These are phyloP conservation scores for Graptemys geographica DNA, from an alignment of 2,797 vertebrate genomes.

Conservation along the genomic window DNA sequence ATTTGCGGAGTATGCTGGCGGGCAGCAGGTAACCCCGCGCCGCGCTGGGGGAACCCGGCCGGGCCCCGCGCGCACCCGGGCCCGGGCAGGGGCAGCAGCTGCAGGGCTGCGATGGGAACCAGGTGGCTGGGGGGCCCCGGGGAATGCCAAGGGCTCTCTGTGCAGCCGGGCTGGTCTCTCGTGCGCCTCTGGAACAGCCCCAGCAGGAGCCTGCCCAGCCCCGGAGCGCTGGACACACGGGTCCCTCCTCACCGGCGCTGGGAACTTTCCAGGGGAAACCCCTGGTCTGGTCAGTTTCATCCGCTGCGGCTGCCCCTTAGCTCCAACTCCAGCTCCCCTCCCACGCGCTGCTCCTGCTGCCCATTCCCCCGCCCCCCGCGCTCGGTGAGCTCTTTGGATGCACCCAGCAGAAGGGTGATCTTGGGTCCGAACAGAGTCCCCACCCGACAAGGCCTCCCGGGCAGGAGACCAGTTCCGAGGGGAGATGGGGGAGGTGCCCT, in stretches of 20 bases:
- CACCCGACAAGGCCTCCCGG: neutral
- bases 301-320: too few species aligned
- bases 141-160: too few species aligned
- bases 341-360: neutral
- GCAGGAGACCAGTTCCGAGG: neutral
- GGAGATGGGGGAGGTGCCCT: neutral
- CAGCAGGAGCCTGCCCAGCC: too few species aligned
- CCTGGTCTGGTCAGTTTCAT: neutral
- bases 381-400: neutral
- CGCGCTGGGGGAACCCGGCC: too few species aligned
- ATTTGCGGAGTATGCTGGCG: neutral
- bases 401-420: neutral
- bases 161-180: neutral
- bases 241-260: neutral
- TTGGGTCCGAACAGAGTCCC: neutral
- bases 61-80: too few species aligned
- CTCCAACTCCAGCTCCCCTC: neutral
- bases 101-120: neutral
- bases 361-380: neutral
- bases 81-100: too few species aligned
- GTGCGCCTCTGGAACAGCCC: neutral
- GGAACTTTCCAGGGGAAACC: too few species aligned
- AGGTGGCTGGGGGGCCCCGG: neutral
- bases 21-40: neutral
- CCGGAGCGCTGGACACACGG: too few species aligned